Evolutionary conservation across 2,113 vertebrate species (phyloP).

Genomic region (Phyllostomus hastatus): DNA sequence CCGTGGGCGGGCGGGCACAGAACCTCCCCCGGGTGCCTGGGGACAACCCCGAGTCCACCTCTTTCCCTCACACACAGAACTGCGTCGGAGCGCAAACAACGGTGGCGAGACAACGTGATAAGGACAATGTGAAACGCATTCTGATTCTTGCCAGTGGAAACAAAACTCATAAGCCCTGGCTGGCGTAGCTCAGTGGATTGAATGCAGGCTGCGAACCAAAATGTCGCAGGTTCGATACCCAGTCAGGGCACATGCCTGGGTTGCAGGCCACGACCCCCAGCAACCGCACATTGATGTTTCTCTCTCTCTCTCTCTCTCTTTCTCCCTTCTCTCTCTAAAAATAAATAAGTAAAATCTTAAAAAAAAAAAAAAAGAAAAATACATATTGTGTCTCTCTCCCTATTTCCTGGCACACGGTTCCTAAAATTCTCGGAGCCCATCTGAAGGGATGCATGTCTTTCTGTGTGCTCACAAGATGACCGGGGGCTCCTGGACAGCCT

Average conservation of each 20-base stretch:
- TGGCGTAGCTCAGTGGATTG: too few species aligned
- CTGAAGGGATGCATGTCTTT: not conserved
- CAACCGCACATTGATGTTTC: too few species aligned
- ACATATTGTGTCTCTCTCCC: not conserved
- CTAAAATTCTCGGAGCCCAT: not conserved
- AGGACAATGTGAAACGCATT: not conserved
- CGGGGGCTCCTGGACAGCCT: not conserved
- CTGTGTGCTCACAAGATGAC: not conserved
- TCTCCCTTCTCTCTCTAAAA: too few species aligned
- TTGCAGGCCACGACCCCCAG: too few species aligned
- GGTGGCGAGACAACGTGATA: fast-evolving
- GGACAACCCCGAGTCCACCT: fast-evolving
- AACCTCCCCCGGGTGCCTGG: fast-evolving
- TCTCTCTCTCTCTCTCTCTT: too few species aligned
- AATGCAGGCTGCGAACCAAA: too few species aligned
- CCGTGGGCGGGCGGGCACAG: too few species aligned
- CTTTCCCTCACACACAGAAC: not conserved
- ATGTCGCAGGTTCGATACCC: too few species aligned
- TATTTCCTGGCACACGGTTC: not conserved
- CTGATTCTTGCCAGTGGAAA: not conserved
- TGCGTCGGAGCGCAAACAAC: not conserved
- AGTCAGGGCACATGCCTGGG: too few species aligned
- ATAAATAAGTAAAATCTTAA: too few species aligned
- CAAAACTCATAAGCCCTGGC: not conserved
- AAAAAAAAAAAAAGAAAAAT: not conserved